These are phyloP conservation scores for Lumbricus terrestris DNA, from an alignment of 2,888 invertebrate species.

Conservation along the genomic window DNA sequence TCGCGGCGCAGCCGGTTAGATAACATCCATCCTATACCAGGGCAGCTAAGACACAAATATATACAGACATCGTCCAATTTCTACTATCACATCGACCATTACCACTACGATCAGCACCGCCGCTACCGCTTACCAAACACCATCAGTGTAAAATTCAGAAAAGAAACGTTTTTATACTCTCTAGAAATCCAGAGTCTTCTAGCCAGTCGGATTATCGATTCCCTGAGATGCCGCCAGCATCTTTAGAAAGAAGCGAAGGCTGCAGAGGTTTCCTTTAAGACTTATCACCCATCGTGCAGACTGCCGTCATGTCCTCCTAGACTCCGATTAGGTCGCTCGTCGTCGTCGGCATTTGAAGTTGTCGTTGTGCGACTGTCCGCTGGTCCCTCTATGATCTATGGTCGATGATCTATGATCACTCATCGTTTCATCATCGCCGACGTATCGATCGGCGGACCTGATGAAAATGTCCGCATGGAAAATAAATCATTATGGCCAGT, in stretches of 20 bases:
- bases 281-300: neutral
- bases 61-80: too few relatives aligned
- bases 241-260: neutral
- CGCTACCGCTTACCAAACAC: neutral
- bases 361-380: neutral
- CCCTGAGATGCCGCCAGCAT: neutral
- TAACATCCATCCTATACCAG: too few relatives aligned
- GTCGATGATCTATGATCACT: neutral
- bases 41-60: too few relatives aligned
- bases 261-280: neutral
- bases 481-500: neutral
- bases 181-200: neutral
- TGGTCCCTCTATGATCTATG: neutral
- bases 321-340: neutral
- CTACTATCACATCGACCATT: neutral
- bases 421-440: neutral
- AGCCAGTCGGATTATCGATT: neutral
- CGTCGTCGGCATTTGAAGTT: neutral
- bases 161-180: neutral
- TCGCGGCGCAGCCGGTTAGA: too few relatives aligned
- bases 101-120: neutral
- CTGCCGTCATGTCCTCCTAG: neutral
- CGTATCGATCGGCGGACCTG: neutral
- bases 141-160: neutral
- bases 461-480: neutral